Conservation (phyloP, 2,113 vertebrate species). For the Misgurnus mizolepis region DNA sequence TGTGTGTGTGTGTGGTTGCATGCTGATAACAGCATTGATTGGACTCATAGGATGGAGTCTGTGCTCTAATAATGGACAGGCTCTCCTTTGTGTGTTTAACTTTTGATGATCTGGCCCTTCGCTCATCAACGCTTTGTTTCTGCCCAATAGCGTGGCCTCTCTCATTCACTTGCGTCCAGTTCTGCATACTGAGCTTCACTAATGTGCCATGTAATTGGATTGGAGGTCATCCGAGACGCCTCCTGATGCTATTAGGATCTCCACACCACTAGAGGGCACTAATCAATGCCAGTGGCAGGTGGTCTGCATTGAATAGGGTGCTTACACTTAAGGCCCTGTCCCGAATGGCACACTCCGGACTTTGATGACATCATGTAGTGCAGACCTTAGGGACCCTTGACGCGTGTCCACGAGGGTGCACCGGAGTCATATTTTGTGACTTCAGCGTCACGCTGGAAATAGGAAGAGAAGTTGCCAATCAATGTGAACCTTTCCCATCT, state of each 20-base stretch:
- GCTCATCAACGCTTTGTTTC: conserved; percentile 52
- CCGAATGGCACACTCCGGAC: no score
- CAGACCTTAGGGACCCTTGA: no score
- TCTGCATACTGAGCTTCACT: conserved; percentile 53
- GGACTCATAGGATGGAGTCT: conserved; percentile 36
- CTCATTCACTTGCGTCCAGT: conserved; percentile 48
- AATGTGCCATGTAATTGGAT: conserved; percentile 63
- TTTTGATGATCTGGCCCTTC: conserved; percentile 48
- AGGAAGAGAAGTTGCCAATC: no score
- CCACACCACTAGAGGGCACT: conserved; percentile 42
- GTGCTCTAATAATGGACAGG: conserved; percentile 61
- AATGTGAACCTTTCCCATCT: no score
- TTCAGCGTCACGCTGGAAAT: no score
- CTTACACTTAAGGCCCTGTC: no score
- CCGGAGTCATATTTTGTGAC: no score
- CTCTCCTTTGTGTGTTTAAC: conserved; percentile 58
- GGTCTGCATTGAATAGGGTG: background rate
- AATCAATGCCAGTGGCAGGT: background rate
- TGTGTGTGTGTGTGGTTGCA: conserved; percentile 46
- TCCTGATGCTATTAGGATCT: conserved; percentile 7
- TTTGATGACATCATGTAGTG: no score
- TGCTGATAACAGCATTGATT: conserved; percentile 54
- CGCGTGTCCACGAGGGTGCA: no score
- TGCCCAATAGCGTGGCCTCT: conserved; percentile 48
- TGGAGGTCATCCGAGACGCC: conserved; percentile 52